Base-by-base conservation (phyloP, 2,113 vertebrate genomes). In the Colinus virginianus region DNA sequence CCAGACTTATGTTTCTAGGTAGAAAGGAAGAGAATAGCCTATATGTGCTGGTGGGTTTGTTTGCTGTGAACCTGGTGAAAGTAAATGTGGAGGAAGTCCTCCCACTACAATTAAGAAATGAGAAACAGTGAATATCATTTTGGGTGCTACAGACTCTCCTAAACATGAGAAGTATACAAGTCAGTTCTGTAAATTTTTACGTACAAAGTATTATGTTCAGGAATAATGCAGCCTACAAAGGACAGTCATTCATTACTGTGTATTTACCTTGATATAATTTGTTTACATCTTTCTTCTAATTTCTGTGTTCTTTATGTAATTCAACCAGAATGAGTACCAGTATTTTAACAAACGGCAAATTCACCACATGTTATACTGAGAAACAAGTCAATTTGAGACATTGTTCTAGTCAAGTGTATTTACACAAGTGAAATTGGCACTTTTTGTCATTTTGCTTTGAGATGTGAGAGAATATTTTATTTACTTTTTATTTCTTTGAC, bases 221-320 rank as follows among this genome's bases (percentile, higher is more conserved):
- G 30, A 14, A 64, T 81, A 30, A 12, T 43, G 53, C 21, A 89
- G 49, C 26, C 84, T 88, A 66, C 45, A 69, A 2, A 87, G 14
- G 40, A 66, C 32, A 79, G 26, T 26, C 69, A 70, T 95, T 91
- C 42, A 86, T 86, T 91, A 78, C 20, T 80, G 18, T 0, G 0
- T 88, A 59, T 90, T 96, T 96, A 85, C 82, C 66, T 91, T 56
- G 46, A 16, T 46, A 91, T 88, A 91, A 84, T 28, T 36, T 75
- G 74, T 94, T 93, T 95, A 14, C 30, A 63, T 83, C 79, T 95
- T 68, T 79, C 63, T 89, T 94, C 59, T 95, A 69, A 93, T 90
- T 93, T 84, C 71, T 43, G 8, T 69, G 63, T 62, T 88, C 59
- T 69, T 87, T 90, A 63, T 63, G 55, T 68, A 64, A 17, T 85